A percentile compares a stretch with the other conserved stretches of the same genome.
These are phyloP conservation scores for Saccopteryx leptura DNA, from an alignment of 2,113 vertebrate genomes.

Conservation along the genomic window DNA sequence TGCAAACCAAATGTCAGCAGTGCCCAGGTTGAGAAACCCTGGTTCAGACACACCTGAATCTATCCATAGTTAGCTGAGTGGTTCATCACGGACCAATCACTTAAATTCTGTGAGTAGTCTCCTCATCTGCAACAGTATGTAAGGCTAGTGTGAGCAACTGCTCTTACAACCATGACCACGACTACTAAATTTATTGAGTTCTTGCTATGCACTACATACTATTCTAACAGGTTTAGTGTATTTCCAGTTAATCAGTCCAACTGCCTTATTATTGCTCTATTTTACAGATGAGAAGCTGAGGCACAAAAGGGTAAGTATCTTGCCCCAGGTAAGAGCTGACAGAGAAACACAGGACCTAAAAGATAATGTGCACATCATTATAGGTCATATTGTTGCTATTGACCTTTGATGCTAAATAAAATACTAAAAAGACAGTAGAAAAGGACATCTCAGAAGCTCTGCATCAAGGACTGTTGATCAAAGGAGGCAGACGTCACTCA, in stretches of 20 bases:
- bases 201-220: background rate
- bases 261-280: background rate
- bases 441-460: background rate
- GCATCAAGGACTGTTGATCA: background rate
- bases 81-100: background rate
- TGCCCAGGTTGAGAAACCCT: background rate
- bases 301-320: background rate
- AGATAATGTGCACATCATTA: background rate
- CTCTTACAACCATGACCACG: too few relatives aligned
- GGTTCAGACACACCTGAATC: background rate
- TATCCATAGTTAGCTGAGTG: background rate
- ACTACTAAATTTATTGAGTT: background rate
- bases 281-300: background rate
- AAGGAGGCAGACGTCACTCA: background rate
- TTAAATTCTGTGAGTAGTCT: background rate
- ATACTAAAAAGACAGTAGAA: background rate
- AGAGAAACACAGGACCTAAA: background rate
- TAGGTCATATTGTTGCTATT: background rate
- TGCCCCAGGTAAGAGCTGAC: background rate
- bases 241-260: background rate
- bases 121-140: background rate
- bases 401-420: background rate
- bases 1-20: background rate
- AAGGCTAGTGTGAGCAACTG: background rate
- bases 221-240: background rate